phyloP scores from a whole-genome alignment of 1,140 invertebrate genomes.

The Chrysoperla carnea region DNA sequence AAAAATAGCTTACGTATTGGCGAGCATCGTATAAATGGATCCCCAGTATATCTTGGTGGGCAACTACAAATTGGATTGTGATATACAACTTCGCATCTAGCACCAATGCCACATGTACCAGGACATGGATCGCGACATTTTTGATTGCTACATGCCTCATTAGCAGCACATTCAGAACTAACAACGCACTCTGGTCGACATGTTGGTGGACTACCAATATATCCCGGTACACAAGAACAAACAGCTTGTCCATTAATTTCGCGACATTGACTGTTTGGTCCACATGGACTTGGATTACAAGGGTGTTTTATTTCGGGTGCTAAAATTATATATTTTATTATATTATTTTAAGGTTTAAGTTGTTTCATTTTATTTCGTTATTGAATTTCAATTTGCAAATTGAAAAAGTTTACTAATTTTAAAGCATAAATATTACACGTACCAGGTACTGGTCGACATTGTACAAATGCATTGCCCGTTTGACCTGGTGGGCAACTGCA shows the following conservation, averaged over 20 bases:
- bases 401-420: too few species aligned
- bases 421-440: conserved; percentile 11
- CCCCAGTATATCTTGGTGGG: conserved; percentile 34
- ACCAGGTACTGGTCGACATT: conserved; percentile 30
- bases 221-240: conserved; percentile 40
- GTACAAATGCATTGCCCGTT: conserved; percentile 32
- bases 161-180: conserved; percentile 33
- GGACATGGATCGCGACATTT: conserved; percentile 43
- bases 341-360: too few species aligned
- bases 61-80: conserved; percentile 48
- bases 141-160: conserved; percentile 36
- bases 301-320: conserved; percentile 11
- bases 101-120: conserved; percentile 41
- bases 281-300: conserved; percentile 38
- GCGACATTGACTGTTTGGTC: conserved; percentile 39
- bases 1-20: conserved; percentile 26
- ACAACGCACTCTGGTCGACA: conserved; percentile 39
- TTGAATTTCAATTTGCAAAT: conserved; percentile 3
- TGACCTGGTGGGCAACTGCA: conserved; percentile 35
- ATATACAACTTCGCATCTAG: conserved; percentile 39
- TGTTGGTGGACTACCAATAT: conserved; percentile 37
- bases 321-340: conserved; percentile 2
- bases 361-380: background rate
- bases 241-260: conserved; percentile 36
- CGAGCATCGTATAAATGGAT: conserved; percentile 40